Percentiles rank a stretch among this genome's conserved stretches.
Conservation (phyloP, 2,113 vertebrate genomes). For the Ia io region DNA sequence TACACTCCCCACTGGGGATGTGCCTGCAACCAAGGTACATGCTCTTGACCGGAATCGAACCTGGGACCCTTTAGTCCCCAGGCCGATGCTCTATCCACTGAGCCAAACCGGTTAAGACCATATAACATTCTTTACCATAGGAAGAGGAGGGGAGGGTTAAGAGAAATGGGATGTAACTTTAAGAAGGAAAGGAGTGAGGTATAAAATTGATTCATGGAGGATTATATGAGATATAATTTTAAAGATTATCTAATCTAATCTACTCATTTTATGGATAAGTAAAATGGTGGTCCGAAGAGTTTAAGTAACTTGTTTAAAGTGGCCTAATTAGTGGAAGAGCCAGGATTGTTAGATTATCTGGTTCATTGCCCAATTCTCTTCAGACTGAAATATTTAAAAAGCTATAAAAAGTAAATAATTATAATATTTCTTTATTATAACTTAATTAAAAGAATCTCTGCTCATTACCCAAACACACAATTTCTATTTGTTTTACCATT, state of each 20-base stretch:
- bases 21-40: no score
- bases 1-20: no score
- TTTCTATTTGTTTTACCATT: neutral
- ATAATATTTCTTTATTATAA: neutral
- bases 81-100: no score
- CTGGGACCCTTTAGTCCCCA: no score
- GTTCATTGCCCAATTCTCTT: neutral
- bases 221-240: neutral
- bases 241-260: neutral
- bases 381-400: conserved; percentile 1
- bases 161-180: neutral
- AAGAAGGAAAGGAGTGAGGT: neutral
- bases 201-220: neutral
- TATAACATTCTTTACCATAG: neutral
- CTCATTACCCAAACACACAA: neutral
- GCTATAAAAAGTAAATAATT: neutral
- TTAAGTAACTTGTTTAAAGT: neutral
- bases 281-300: neutral
- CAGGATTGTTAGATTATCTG: neutral
- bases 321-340: neutral
- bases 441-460: neutral
- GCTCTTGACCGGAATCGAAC: no score
- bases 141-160: neutral
- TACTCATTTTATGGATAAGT: neutral
- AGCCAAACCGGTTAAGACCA: no score